phyloP scores from a whole-genome alignment of 2,888 invertebrate genomes.

The Rutpela maculata region DNA sequence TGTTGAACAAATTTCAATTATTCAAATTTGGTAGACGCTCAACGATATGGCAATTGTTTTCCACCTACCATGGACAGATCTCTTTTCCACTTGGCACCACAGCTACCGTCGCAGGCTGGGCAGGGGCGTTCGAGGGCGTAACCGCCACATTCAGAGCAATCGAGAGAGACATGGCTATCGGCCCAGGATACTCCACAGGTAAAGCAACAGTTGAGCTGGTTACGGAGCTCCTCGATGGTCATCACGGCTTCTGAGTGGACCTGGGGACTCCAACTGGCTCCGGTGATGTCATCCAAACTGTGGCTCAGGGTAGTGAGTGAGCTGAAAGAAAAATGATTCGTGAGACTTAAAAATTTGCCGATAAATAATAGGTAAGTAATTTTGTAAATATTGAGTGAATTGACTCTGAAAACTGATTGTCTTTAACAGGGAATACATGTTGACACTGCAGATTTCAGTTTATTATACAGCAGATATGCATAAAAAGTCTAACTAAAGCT shows the following conservation, averaged over 20 bases:
- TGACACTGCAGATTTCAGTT: too few relatives aligned
- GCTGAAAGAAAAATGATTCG: slow-evolving; percentile 58
- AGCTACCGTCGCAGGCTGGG: slow-evolving; percentile 84
- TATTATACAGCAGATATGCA: too few relatives aligned
- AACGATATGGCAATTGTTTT: background rate
- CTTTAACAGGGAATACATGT: background rate
- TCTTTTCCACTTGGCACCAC: slow-evolving; percentile 83
- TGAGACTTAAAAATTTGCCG: too few relatives aligned
- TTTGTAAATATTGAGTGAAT: too few relatives aligned
- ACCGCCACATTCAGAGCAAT: slow-evolving; percentile 88
- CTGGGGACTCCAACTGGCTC: slow-evolving; percentile 62
- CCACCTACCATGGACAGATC: slow-evolving; percentile 83
- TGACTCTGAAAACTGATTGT: background rate
- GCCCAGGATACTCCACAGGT: slow-evolving; percentile 89
- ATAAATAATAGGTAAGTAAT: too few relatives aligned
- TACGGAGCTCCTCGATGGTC: slow-evolving; percentile 83
- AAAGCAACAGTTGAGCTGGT: slow-evolving; percentile 84
- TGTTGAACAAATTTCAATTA: background rate
- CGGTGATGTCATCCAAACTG: slow-evolving; percentile 71
- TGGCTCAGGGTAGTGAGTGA: slow-evolving; percentile 71
- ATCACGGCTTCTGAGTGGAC: slow-evolving; percentile 75
- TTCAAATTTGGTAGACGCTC: background rate
- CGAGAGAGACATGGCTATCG: slow-evolving; percentile 85
- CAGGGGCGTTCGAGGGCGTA: slow-evolving; percentile 86
- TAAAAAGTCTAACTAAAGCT: too few relatives aligned